Evolutionary conservation across 2,888 invertebrate species (phyloP), one percentile per base, ranked within the genome.

Genomic region (Aleiodes testaceus): DNA sequence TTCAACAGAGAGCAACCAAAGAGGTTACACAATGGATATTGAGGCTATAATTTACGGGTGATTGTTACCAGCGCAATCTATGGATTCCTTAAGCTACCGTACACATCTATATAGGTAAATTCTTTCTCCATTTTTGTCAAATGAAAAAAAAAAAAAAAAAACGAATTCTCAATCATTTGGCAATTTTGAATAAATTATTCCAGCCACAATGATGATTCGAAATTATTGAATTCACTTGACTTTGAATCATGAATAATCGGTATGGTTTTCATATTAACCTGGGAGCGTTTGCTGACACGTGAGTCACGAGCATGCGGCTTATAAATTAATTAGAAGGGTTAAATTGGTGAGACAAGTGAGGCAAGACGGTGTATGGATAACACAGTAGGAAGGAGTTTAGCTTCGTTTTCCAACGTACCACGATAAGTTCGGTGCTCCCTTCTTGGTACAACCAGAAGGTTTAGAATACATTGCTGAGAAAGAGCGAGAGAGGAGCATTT

Each of bases 1-100:
- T 79, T 75, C 78, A 79, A 47, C 70, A 71, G 74, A 74, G 72
- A 77, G 73, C 81, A 82, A 36, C 36, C 36, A 36, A 77, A 78
- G 79, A 83, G 82, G 83, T 82, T 85, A 87, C 85, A 87, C 87
- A 87, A 87, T 87, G 87, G 87, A 87, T 87, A 87, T 87, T 87
- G 87, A 87, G 84, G 85, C 87, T 85, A 87, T 87, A 87, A 87
- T 87, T 87, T 86, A 87, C 86, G 86, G 86, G 83, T 87, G 87
- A 87, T 87, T 87, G 87, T 87, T 87, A 85, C 82, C 82, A 79
- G 78, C 80, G 82, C 86, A 85, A 86, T 87, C 87, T 87, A 87
- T 87, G 84, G 85, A 87, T 87, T 87, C 86, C 84, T 80, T 72
- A 64, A 53, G 64, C 79, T 70, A 77, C 72, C 75, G 66, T 20